These are phyloP conservation scores for Pseudocheirus occidentalis DNA, from an alignment of 2,797 vertebrate species.

Conservation along the genomic window DNA sequence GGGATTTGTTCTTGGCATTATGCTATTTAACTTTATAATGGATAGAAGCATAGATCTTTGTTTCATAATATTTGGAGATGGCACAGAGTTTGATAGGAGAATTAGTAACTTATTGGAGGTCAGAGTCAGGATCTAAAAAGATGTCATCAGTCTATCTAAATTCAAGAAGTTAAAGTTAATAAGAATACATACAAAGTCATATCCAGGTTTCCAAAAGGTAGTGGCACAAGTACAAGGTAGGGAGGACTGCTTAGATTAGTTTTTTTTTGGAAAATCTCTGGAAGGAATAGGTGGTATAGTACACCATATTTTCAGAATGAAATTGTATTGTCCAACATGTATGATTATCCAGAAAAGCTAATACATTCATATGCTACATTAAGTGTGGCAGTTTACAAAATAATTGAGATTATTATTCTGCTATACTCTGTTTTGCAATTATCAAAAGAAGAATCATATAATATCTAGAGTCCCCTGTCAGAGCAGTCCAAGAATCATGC, in stretches of 20 bases:
- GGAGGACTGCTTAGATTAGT: not conserved
- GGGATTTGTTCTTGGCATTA: not conserved
- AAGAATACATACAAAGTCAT: not conserved
- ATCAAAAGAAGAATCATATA: no score
- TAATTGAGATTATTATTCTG: not conserved
- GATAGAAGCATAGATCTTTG: not conserved
- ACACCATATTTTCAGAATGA: not conserved
- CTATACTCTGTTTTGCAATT: not conserved
- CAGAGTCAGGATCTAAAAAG: not conserved
- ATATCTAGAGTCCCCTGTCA: no score
- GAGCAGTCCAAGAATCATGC: no score
- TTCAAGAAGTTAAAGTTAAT: not conserved
- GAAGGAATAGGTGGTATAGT: not conserved
- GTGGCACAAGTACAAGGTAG: not conserved
- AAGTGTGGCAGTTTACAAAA: not conserved
- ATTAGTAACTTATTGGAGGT: not conserved
- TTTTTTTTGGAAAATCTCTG: not conserved
- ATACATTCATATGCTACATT: not conserved
- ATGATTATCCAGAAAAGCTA: not conserved
- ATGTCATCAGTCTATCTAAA: not conserved
- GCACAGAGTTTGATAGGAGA: not conserved
- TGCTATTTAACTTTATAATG: not conserved
- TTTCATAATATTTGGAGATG: not conserved
- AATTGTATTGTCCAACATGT: not conserved
- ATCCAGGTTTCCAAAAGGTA: not conserved